Evolutionary conservation across 2,888 invertebrate genomes (phyloP).

Genomic region (Tipula unca): DNA sequence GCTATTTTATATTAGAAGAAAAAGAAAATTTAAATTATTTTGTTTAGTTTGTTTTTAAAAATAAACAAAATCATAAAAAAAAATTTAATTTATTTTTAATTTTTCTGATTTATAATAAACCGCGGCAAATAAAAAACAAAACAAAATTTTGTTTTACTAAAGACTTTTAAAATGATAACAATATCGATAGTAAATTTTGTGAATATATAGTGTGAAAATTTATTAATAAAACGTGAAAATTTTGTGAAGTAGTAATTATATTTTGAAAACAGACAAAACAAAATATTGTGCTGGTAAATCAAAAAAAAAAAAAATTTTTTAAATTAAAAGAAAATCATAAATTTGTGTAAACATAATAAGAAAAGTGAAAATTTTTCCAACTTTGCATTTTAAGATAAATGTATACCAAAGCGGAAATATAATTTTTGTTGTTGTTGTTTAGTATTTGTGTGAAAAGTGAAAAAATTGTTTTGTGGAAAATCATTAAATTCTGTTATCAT

Average conservation of each 20-base stretch:
- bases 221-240: background rate
- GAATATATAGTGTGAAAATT: background rate
- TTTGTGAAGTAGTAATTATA: background rate
- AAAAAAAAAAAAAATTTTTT: background rate
- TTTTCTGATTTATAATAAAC: background rate
- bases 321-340: background rate
- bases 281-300: background rate
- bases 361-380: slow-evolving; percentile 9
- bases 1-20: slow-evolving; percentile 8
- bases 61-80: background rate
- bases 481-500: background rate
- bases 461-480: background rate
- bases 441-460: background rate
- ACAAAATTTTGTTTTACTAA: background rate
- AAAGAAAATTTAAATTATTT: background rate
- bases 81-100: background rate
- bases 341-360: background rate
- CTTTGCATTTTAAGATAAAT: background rate
- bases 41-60: background rate
- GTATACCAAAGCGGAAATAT: background rate
- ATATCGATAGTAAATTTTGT: background rate
- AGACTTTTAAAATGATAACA: background rate
- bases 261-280: background rate
- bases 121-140: background rate
- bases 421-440: no score